These are phyloP conservation scores for Mesitornis unicolor DNA, from an alignment of 2,113 vertebrate species.

Conservation along the genomic window DNA sequence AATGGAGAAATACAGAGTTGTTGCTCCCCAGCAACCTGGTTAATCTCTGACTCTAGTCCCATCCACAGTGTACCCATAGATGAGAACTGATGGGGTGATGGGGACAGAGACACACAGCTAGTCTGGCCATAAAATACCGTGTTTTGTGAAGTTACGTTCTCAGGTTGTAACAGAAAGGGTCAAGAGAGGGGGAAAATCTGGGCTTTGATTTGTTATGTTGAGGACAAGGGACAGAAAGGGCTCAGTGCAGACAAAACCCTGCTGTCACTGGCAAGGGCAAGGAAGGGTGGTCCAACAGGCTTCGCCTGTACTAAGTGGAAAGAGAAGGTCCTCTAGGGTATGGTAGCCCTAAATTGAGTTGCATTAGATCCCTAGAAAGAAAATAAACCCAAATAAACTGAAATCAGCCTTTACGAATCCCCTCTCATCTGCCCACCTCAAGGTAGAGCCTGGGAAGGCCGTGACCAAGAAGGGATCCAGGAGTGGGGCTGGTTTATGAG, in stretches of 20 bases:
- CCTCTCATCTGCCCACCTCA: not conserved
- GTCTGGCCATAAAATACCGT: not conserved
- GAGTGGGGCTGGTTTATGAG: not conserved
- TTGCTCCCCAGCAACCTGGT: not conserved
- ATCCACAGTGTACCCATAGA: not conserved
- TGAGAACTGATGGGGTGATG: fast-evolving
- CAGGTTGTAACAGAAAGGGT: not conserved
- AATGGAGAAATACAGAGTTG: not conserved
- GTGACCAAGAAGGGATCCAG: not conserved
- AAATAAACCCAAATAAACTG: not conserved
- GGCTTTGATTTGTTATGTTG: not conserved
- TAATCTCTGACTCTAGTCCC: not conserved
- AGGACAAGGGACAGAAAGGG: not conserved
- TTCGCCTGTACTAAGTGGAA: not conserved
- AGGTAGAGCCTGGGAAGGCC: not conserved
- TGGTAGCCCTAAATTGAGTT: not conserved
- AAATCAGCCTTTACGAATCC: not conserved
- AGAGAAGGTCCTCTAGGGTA: not conserved
- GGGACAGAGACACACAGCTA: not conserved
- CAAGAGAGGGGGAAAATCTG: not conserved
- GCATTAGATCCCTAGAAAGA: no score
- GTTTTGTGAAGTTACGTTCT: not conserved
- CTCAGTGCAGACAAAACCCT: not conserved
- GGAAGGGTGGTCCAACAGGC: not conserved
- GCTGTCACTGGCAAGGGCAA: not conserved